Base-by-base conservation (phyloP, 92 coral and sea anemone genomes). In the Porites divaricata region DNA sequence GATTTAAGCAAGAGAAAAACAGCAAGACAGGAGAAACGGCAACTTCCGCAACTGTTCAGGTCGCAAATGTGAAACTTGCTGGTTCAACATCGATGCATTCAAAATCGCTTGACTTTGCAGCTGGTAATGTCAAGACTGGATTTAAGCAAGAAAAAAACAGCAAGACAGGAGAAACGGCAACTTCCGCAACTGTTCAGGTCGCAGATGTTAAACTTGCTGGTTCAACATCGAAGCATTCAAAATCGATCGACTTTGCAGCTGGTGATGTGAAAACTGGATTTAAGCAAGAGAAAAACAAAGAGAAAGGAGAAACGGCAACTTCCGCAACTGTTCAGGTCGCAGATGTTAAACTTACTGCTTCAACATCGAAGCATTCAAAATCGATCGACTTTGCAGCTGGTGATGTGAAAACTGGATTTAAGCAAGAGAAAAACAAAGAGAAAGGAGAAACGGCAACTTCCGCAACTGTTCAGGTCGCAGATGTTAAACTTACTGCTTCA, bases 221-320 rank as follows among this genome's bases (percentile, higher is more conserved):
- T 67, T 67, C 72, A 67, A 67, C 72, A 67, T 67, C 72, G 20
- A 24, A 67, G 72, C 45, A 67, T 67, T 67, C 72, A 2, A 67
- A 22, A 67, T 67, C 51, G 50, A 4, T 67, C 41, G 72, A 67
- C 72, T 24, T 67, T 26, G 72, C 51, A 25, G 72, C 72, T 67
- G 72, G 72, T 24, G 72, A 67, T 20, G 4, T 67, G 14, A 67
- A 67, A 50, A 67, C 72, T 67, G 72, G 72, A 67, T 67, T 67
- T 67, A 67, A 67, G 72, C 49, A 0, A 67, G 35, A 67, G 48
- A 67, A 24, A 9, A 67, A 67, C 72, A 67, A 50, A 8, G 48
- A 67, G 72, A 67, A 50, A 67, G 72, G 72, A 14, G 72, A 67
- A 15, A 67, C 0, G 50, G 24, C 51, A 2, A 26, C 51, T 67